phyloP scores from a whole-genome alignment of 2,888 invertebrate genomes.

The Caenorhabditis sulstoni region DNA sequence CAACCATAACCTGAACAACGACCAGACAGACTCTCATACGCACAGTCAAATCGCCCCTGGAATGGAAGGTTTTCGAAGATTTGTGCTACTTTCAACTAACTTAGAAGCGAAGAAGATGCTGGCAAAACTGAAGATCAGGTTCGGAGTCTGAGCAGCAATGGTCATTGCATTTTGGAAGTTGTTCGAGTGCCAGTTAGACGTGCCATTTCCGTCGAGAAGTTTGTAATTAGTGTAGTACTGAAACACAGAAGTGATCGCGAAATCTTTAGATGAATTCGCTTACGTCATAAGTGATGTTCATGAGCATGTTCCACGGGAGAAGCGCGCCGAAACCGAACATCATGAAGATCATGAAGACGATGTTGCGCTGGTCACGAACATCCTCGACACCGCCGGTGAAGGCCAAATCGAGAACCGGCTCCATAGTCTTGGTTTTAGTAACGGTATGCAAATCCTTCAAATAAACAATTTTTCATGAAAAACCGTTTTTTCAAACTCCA shows the following conservation, averaged over 20 bases:
- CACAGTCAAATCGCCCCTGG: conserved; percentile 89
- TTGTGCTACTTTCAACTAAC: no score
- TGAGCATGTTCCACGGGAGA: conserved; percentile 99
- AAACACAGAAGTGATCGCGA: conserved; percentile 43
- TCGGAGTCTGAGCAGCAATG: conserved; percentile 93
- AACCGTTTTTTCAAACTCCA: not conserved
- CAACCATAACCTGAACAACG: conserved; percentile 80
- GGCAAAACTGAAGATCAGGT: conserved; percentile 88
- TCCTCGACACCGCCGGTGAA: not conserved
- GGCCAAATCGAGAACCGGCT: conserved; percentile 24
- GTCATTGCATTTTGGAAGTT: conserved; percentile 91
- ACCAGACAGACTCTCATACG: conserved; percentile 85
- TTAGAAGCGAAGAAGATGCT: conserved; percentile 74
- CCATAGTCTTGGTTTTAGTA: not conserved
- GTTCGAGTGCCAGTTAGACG: conserved; percentile 83
- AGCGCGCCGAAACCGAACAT: conserved; percentile 94
- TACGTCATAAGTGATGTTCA: conserved; percentile 84
- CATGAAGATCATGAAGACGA: conserved; percentile 86
- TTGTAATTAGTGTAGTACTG: conserved; percentile 89
- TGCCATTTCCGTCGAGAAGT: conserved; percentile 82
- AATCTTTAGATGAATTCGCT: not conserved
- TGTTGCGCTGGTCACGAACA: conserved; percentile 13
- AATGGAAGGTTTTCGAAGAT: no score
- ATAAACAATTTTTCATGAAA: not conserved
- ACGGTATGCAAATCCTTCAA: not conserved